Percentiles rank a stretch among this genome's conserved stretches.
Evolutionary conservation across 92 coral and sea anemone genomes (phyloP).

Genomic region (Phenganax stokvisi): DNA sequence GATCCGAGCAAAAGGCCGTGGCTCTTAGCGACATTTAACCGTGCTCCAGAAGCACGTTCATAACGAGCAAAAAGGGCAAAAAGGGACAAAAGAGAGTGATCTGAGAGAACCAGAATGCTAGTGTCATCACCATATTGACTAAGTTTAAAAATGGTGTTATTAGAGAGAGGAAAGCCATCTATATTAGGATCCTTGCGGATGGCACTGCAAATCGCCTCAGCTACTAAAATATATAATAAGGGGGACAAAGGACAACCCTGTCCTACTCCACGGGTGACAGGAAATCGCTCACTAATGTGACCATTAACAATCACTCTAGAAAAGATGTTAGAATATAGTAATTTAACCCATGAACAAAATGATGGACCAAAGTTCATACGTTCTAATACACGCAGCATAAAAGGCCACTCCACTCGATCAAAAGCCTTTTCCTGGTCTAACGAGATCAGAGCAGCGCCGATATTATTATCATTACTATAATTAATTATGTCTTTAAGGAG

Average conservation of each 20-base stretch:
- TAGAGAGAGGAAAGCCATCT: conserved; percentile 9
- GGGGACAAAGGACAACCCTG: conserved; percentile 37
- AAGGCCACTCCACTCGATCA: conserved; percentile 52
- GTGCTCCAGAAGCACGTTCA: conserved; percentile 10
- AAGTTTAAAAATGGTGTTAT: neutral
- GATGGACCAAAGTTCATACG: conserved; percentile 53
- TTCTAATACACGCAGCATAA: conserved; percentile 21
- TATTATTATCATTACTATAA: neutral
- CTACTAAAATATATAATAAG: conserved; percentile 23
- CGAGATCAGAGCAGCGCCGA: conserved; percentile 40
- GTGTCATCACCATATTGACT: conserved; percentile 47
- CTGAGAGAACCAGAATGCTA: conserved; percentile 1
- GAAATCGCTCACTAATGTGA: neutral
- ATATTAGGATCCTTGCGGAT: conserved; percentile 24
- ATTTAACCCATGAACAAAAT: conserved; percentile 33
- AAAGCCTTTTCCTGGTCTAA: conserved; percentile 58
- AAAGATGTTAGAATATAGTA: conserved; percentile 30
- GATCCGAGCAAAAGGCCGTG: conserved; percentile 31
- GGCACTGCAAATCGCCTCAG: conserved; percentile 35
- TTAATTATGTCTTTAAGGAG: conserved; percentile 22
- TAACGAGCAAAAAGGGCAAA: neutral
- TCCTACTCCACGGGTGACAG: conserved; percentile 13
- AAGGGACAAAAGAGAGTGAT: neutral
- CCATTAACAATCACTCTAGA: conserved; percentile 31
- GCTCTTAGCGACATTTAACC: neutral